These are phyloP conservation scores for Setophaga coronata DNA, from an alignment of 2,113 vertebrate genomes.

Conservation along the genomic window DNA sequence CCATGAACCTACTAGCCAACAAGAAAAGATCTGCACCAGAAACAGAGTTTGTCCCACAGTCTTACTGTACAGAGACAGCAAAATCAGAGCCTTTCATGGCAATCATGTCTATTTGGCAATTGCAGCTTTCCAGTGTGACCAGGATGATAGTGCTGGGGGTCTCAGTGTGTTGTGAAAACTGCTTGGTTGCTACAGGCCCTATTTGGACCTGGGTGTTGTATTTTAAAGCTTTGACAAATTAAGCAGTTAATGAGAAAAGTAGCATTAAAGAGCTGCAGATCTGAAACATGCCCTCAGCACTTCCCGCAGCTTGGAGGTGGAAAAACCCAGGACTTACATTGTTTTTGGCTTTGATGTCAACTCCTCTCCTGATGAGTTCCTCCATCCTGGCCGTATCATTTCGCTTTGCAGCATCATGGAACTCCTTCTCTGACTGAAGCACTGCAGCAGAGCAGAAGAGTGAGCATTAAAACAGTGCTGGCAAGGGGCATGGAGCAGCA, in stretches of 20 bases:
- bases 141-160: neutral
- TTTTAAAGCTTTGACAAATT: neutral
- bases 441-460: constrained; percentile 67
- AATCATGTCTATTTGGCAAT: neutral
- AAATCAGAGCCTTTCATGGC: neutral
- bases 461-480: neutral
- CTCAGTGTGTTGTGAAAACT: neutral
- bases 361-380: constrained; percentile 81
- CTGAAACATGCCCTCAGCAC: neutral
- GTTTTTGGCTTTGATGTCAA: constrained; percentile 84
- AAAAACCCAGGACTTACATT: constrained; percentile 70
- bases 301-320: neutral
- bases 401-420: constrained; percentile 80
- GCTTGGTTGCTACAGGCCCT: neutral
- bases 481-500: neutral
- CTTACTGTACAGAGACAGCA: neutral
- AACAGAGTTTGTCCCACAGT: neutral
- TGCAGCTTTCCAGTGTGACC: neutral
- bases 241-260: neutral
- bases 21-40: neutral
- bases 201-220: neutral
- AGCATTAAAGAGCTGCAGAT: neutral
- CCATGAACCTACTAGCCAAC: neutral
- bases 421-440: constrained; percentile 84
- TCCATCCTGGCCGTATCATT: constrained; percentile 80